phyloP scores from a whole-genome alignment of 2,888 invertebrate genomes.

The Microplitis manilae region DNA sequence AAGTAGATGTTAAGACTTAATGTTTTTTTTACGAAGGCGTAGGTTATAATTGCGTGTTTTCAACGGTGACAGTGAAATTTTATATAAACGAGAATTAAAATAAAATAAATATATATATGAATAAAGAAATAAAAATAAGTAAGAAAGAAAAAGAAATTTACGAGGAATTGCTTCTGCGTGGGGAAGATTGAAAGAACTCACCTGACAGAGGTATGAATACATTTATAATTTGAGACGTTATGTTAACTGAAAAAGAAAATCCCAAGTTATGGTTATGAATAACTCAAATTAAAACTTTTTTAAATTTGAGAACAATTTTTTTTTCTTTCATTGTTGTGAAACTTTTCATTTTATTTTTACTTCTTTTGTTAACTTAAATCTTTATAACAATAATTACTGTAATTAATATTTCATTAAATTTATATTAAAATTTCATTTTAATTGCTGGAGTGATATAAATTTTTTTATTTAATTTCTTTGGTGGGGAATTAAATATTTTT shows the following conservation, averaged over 20 bases:
- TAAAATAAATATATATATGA: neutral
- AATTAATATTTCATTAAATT: too few species aligned
- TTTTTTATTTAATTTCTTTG: neutral
- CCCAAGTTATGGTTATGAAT: neutral
- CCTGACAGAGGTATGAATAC: slow-evolving; percentile 16
- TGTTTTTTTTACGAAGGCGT: slow-evolving; percentile 14
- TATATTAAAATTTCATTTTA: too few species aligned
- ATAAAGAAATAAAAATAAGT: neutral
- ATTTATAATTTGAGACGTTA: slow-evolving; percentile 27
- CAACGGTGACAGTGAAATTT: neutral
- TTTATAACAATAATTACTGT: neutral
- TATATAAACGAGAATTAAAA: neutral
- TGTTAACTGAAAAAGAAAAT: slow-evolving; percentile 10
- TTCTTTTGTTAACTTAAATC: neutral
- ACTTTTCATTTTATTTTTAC: neutral
- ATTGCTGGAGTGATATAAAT: neutral
- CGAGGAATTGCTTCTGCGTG: neutral
- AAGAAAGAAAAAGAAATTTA: slow-evolving; percentile 5
- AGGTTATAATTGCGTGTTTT: slow-evolving; percentile 21
- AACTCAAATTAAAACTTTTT: slow-evolving; percentile 14
- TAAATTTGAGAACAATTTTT: neutral
- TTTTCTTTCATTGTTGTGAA: neutral
- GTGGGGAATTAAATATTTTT: neutral
- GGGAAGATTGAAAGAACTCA: slow-evolving; percentile 33
- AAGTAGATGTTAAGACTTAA: slow-evolving; percentile 3